Conservation (phyloP, 1,140 invertebrate species). For the Archegozetes longisetosus region DNA sequence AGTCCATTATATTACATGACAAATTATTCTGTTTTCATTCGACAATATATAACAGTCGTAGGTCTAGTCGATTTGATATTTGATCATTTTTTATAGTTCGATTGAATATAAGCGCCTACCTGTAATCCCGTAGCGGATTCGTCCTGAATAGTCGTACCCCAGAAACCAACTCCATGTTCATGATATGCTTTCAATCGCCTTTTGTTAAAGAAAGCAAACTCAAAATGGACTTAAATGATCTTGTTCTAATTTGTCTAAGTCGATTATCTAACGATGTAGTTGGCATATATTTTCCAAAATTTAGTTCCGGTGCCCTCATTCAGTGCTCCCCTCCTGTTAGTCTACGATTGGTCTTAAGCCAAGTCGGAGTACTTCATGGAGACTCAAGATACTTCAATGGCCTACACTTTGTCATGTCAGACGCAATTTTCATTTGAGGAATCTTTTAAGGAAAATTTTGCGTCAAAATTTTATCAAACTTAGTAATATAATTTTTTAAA, state of each 20-base stretch:
- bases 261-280: background rate
- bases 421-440: slow-evolving; percentile 41
- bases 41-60: too few species aligned
- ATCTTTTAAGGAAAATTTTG: slow-evolving; percentile 35
- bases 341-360: slow-evolving; percentile 73
- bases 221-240: too few species aligned
- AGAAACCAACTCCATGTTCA: slow-evolving; percentile 36
- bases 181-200: slow-evolving; percentile 44
- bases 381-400: slow-evolving; percentile 45
- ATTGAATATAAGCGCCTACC: slow-evolving; percentile 25
- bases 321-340: background rate
- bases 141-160: slow-evolving; percentile 44
- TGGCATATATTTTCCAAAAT: background rate
- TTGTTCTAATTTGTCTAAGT: background rate
- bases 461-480: background rate
- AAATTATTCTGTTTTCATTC: background rate
- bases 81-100: slow-evolving; percentile 53
- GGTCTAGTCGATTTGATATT: background rate
- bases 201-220: background rate
- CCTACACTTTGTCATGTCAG: slow-evolving; percentile 27
- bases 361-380: slow-evolving; percentile 67
- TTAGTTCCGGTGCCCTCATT: background rate
- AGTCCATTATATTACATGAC: background rate
- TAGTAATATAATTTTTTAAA: slow-evolving; percentile 3
- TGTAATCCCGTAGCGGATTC: slow-evolving; percentile 34